These are phyloP conservation scores for Rhadina sibilatrix DNA, from an alignment of 2,113 vertebrate genomes.

Conservation along the genomic window DNA sequence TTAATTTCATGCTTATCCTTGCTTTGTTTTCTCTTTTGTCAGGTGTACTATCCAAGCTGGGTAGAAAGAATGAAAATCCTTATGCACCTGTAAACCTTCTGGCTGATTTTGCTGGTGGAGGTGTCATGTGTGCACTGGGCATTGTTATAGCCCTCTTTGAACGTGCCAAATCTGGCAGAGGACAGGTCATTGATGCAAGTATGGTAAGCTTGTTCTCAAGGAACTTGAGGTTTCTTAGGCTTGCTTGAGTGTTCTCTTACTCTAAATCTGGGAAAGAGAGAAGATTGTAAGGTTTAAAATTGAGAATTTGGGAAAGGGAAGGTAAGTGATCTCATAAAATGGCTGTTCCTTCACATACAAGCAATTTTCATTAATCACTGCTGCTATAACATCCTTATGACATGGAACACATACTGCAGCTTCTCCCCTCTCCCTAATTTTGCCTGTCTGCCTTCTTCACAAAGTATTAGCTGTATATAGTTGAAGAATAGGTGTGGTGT, in stretches of 20 bases:
- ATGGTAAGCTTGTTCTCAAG: constrained; percentile 81
- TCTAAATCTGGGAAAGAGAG: neutral
- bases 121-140: constrained; percentile 86
- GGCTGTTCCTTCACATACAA: neutral
- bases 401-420: neutral
- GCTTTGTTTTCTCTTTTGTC: neutral
- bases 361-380: neutral
- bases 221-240: neutral
- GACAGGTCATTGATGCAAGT: constrained; percentile 90
- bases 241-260: neutral
- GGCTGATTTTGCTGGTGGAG: constrained; percentile 92
- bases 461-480: neutral
- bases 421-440: neutral
- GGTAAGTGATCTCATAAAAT: neutral
- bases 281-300: neutral
- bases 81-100: constrained; percentile 86
- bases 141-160: constrained; percentile 88
- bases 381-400: neutral
- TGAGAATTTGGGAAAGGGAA: neutral
- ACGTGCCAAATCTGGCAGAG: constrained; percentile 84
- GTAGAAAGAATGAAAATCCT: constrained; percentile 84
- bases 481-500: neutral
- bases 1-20: neutral
- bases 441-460: neutral
- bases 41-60: constrained; percentile 91